These are phyloP conservation scores for Peribatodes rhomboidaria DNA, from an alignment of 2,888 invertebrate genomes.

Conservation along the genomic window DNA sequence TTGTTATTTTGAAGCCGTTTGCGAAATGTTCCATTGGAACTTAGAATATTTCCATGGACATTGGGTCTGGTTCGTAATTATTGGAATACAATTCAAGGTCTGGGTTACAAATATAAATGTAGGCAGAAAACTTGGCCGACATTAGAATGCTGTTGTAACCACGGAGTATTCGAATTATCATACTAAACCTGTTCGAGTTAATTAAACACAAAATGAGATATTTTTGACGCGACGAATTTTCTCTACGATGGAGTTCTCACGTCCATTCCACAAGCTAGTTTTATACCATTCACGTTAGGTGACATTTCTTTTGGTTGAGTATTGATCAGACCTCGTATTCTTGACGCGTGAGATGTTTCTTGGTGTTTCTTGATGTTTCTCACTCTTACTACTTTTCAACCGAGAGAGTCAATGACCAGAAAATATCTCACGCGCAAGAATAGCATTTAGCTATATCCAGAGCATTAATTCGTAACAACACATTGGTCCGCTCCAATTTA, in stretches of 20 bases:
- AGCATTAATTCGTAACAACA: too few relatives aligned
- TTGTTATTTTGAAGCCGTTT: constrained; percentile 13
- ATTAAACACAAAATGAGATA: neutral
- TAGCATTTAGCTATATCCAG: too few relatives aligned
- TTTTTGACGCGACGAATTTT: neutral
- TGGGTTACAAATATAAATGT: constrained; percentile 27
- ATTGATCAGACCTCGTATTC: too few relatives aligned
- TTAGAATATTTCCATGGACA: constrained; percentile 17
- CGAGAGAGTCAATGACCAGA: too few relatives aligned
- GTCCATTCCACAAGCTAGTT: neutral
- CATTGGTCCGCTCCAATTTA: too few relatives aligned
- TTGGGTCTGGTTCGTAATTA: constrained; percentile 17
- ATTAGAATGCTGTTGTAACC: constrained; percentile 20
- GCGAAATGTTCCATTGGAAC: constrained; percentile 17
- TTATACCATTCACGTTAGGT: too few relatives aligned
- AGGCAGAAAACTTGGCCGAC: constrained; percentile 14
- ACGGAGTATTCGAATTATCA: neutral
- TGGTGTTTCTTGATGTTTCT: too few relatives aligned
- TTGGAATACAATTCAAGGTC: constrained; percentile 23
- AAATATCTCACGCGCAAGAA: too few relatives aligned
- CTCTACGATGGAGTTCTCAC: neutral
- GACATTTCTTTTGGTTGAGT: too few relatives aligned
- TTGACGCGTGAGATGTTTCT: too few relatives aligned
- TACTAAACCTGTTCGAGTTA: neutral
- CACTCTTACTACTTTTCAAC: too few relatives aligned